Evolutionary conservation across 2,888 invertebrate genomes (phyloP), one percentile per base, ranked within the genome.

Genomic region (Pyrrhia umbra): DNA sequence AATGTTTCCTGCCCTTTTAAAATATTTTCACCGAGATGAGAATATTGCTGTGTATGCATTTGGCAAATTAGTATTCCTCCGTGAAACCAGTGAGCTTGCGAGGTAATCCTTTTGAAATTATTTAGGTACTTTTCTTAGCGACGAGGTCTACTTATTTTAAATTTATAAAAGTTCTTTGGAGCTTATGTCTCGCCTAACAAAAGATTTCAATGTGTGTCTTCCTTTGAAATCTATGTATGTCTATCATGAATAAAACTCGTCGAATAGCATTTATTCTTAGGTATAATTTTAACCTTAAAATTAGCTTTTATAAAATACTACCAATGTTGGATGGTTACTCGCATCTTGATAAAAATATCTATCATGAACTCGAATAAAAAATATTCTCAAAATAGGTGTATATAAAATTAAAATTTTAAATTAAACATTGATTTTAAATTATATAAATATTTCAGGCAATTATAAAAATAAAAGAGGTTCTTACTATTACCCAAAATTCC

Each of bases 1-100:
- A 81, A 72, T 66, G 73, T 77, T 68, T 70, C 54, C 64, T 25
- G 52, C 64, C 45, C 52, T 58, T 74, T 79, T 70, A 68, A 59
- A 77, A 79, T 64, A 78, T 76, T 80, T 71, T 65, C 56, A 43
- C 58, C 39, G 55, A 65, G 25, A 62, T 66, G 64, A 40, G 54
- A 47, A 69, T 58, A 71, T 65, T 27, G 61, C 57, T 52, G 56
- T 64, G 69, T 64, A 25, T 66, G 58, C 73, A 75, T 75, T 76
- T 69, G 63, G 52, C 23, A 66, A 75, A 68, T 76, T 75, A 69
- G 63, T 69, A 73, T 63, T 69, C 74, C 61, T 45, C 50, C 60
- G 51, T 34, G 49, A 37, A 56, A 21, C 40, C n/a, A n/a, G n/a
- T n/a, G 46, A 23, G 58, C 49, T 60, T 10, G 56, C 57, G 59